A percentile compares a stretch with the other conserved stretches of the same genome.
These are phyloP conservation scores for Bombylius discolor DNA, from an alignment of 2,888 invertebrate genomes.

Conservation along the genomic window DNA sequence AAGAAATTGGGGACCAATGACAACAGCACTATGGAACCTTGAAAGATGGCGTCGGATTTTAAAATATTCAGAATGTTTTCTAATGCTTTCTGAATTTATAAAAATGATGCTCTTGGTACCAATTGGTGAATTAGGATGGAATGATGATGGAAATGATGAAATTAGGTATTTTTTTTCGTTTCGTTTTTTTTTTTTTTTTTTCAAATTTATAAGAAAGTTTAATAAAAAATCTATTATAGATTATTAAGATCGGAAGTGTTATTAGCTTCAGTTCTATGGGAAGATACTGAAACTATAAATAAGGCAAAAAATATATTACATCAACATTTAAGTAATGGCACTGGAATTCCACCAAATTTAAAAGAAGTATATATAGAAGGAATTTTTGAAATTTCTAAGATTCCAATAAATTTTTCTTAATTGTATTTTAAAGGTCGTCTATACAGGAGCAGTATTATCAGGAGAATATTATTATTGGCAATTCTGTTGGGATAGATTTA, in stretches of 20 bases:
- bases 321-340: conserved; percentile 30
- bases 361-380: conserved; percentile 25
- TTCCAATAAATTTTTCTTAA: background rate
- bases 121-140: conserved; percentile 32
- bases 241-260: conserved; percentile 33
- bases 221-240: conserved; percentile 17
- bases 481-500: conserved; percentile 36
- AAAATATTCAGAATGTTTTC: conserved; percentile 36
- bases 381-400: background rate
- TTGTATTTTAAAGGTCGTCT: conserved; percentile 27
- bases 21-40: conserved; percentile 30
- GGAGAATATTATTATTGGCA: conserved; percentile 37
- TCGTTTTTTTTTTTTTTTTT: background rate
- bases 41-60: conserved; percentile 38
- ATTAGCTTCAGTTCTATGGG: conserved; percentile 34
- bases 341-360: conserved; percentile 31
- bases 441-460: conserved; percentile 36
- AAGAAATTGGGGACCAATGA: conserved; percentile 34
- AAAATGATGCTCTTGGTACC: conserved; percentile 32
- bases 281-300: conserved; percentile 31
- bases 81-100: conserved; percentile 36
- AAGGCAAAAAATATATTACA: conserved; percentile 34
- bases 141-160: conserved; percentile 31
- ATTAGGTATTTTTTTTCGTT: conserved; percentile 25
- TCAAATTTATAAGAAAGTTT: background rate